Evolutionary conservation across 2,888 invertebrate genomes (phyloP).

Genomic region (Athalia rosae): DNA sequence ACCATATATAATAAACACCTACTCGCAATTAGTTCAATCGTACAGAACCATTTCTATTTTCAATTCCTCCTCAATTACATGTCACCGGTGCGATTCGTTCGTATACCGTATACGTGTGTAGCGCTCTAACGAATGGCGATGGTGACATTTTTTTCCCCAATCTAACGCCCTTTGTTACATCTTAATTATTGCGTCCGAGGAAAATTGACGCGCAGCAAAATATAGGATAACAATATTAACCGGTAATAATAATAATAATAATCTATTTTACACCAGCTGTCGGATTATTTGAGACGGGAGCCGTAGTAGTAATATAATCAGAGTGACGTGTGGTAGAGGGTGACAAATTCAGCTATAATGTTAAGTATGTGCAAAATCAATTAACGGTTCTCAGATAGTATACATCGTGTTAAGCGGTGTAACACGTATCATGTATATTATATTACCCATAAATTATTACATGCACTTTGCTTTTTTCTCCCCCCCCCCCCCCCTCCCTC

Average conservation of each 20-base stretch:
- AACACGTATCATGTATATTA: neutral
- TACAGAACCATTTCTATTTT: neutral
- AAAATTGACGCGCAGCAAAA: too few relatives aligned
- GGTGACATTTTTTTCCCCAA: too few relatives aligned
- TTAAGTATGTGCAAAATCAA: slow-evolving; percentile 31
- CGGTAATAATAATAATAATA: neutral
- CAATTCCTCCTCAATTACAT: neutral
- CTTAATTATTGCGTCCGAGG: too few relatives aligned
- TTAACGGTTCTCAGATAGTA: slow-evolving; percentile 31
- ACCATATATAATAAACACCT: neutral
- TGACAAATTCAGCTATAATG: neutral
- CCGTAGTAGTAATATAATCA: neutral
- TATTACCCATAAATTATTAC: neutral
- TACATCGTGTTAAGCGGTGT: slow-evolving; percentile 2
- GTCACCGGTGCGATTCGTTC: too few relatives aligned
- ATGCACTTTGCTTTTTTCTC: neutral
- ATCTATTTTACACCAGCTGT: neutral
- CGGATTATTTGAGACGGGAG: slow-evolving; percentile 3
- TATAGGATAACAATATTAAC: too few relatives aligned
- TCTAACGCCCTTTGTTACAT: too few relatives aligned
- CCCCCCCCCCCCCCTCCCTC: neutral
- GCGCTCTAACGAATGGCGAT: too few relatives aligned
- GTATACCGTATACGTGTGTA: too few relatives aligned
- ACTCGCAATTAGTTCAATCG: neutral
- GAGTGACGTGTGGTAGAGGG: neutral